Base-by-base conservation (phyloP, 2,113 vertebrate genomes). In the Gobiocypris rarus region DNA sequence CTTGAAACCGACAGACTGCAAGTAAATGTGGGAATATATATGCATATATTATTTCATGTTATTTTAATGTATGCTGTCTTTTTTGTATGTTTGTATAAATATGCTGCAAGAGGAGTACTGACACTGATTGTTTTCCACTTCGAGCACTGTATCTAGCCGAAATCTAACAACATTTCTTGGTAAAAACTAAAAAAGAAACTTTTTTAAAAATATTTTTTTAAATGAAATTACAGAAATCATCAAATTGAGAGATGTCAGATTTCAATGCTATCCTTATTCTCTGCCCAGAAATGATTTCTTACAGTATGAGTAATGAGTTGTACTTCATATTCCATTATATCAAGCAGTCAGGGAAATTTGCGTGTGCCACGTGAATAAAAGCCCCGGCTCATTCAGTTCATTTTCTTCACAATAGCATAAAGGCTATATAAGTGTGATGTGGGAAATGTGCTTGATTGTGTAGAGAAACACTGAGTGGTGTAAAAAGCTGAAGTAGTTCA, bases 281-380 rank as follows among this genome's bases (percentile, higher is more conserved):
- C 70, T 73, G 13, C 70, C 41, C 70, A 48, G 13, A 73, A 73
- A 48, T 8, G 70, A 73, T 38, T 77, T 22, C 31, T 3, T 24
- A 58, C 31, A 58, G 28, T 77, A 77, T 41, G 31, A 79, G 34
- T 43, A 26, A 26, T 79, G 38, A 79, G 19, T 17, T 79, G 24
- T 79, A 43, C 54, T 75, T 75, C 73, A 75, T 75, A 75, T 75
- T 73, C 41, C 73, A 75, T 75, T 50, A 75, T 75, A 75, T 75
- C 73, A 52, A 75, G 45, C 26, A 52, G 70, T 73, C 70, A 73
- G 70, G 70, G 41, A 77, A 58, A 58, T 77, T n/a, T 77, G 6
- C 31, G 19, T 14, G 52, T 59, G 31, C 34, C 54, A 73, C 10
- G 19, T 34, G 70, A 73, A 73, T 56, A 22, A 54, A 38, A 5